Evolutionary conservation across 2,797 vertebrate genomes (phyloP).

Genomic region (Gadopsis bispinosus): DNA sequence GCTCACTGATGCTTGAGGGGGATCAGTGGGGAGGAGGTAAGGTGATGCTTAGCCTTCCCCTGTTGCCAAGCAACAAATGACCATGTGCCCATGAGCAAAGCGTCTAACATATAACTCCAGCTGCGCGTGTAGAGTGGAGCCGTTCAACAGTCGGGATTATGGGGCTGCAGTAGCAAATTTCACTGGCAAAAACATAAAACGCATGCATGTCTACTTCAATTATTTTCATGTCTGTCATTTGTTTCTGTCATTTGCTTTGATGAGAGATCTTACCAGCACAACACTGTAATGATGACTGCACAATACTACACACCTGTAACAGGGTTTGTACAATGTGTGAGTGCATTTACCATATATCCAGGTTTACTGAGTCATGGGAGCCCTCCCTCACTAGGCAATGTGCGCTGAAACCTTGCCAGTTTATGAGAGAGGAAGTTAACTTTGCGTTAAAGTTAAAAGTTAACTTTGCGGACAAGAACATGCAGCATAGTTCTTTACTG

Average conservation of each 20-base stretch:
- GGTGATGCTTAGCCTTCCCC: conserved; percentile 37
- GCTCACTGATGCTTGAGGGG: conserved; percentile 46
- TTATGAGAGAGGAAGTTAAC: conserved; percentile 2
- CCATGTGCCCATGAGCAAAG: conserved; percentile 52
- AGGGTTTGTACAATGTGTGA: not conserved
- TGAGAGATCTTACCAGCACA: not conserved
- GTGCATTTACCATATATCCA: not conserved
- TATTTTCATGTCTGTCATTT: not conserved
- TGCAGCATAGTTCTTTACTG: not conserved
- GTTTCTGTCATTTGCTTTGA: not conserved
- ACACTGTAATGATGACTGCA: not conserved
- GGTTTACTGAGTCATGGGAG: not conserved
- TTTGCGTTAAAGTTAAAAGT: not conserved
- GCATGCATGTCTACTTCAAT: not conserved
- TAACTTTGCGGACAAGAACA: not conserved
- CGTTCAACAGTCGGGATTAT: not conserved
- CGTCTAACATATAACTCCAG: conserved; percentile 23
- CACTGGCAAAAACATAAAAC: not conserved
- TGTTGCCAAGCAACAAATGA: conserved; percentile 61
- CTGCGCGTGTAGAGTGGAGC: conserved; percentile 8
- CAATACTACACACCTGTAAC: not conserved
- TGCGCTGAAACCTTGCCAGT: not conserved
- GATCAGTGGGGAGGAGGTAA: conserved; percentile 20
- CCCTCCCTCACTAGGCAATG: not conserved
- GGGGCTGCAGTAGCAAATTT: not conserved